phyloP scores from a whole-genome alignment of 92 coral and sea anemone species.

The Porites cylindrica region DNA sequence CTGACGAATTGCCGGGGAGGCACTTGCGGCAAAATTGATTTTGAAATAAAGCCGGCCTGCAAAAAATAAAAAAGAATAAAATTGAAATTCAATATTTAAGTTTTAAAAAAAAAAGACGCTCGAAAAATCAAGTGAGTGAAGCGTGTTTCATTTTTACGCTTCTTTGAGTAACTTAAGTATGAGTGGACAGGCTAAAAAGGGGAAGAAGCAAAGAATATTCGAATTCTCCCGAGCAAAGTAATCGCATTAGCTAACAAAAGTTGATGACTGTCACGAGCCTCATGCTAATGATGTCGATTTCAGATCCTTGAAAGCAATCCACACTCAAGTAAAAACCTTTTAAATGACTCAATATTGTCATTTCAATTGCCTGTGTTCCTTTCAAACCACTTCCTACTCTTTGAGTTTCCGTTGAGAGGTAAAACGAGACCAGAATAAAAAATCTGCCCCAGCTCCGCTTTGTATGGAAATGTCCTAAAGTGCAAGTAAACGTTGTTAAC shows the following conservation, averaged over 20 bases:
- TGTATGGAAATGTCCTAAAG: constrained; percentile 94
- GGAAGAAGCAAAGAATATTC: constrained; percentile 52
- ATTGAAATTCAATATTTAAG: constrained; percentile 15
- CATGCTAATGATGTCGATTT: constrained; percentile 83
- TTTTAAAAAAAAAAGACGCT: background rate
- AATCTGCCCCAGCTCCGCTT: constrained; percentile 81
- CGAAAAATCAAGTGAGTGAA: constrained; percentile 19
- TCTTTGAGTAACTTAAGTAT: constrained; percentile 13
- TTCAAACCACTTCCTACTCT: constrained; percentile 72
- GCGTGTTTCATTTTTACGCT: constrained; percentile 6
- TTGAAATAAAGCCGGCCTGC: constrained; percentile 25
- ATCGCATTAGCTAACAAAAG: constrained; percentile 85
- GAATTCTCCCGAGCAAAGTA: constrained; percentile 56
- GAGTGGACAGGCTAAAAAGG: constrained; percentile 20
- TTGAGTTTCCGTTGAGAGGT: constrained; percentile 96
- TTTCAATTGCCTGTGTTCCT: constrained; percentile 83
- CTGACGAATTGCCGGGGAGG: constrained; percentile 38
- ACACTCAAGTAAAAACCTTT: constrained; percentile 81
- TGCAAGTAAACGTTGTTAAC: constrained; percentile 89
- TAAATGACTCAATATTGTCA: constrained; percentile 89
- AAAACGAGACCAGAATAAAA: constrained; percentile 83
- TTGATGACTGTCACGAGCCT: constrained; percentile 77
- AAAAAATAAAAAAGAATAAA: constrained; percentile 19
- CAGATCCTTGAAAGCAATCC: constrained; percentile 93
- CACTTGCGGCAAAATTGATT: constrained; percentile 37